A percentile compares a stretch with the other conserved stretches of the same genome.
Evolutionary conservation across 2,797 vertebrate genomes (phyloP).

Genomic region (Mus minutoides): DNA sequence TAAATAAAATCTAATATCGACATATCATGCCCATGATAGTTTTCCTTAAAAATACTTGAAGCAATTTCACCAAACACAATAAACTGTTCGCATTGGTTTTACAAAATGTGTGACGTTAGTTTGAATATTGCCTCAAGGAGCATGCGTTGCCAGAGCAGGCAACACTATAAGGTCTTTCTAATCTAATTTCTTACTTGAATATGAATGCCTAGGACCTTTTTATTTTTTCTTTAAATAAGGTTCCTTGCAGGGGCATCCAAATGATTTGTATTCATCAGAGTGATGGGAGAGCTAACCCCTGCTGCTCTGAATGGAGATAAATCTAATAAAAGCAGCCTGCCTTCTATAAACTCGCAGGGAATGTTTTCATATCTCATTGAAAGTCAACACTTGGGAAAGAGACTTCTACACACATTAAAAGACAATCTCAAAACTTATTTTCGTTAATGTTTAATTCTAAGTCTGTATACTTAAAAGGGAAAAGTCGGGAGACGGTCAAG

Average conservation of each 20-base stretch:
- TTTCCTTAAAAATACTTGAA: slow-evolving; percentile 14
- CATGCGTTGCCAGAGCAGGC: slow-evolving; percentile 1
- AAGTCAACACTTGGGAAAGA: slow-evolving; percentile 13
- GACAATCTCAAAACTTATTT: not conserved
- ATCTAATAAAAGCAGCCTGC: slow-evolving; percentile 60
- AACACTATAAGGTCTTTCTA: not conserved
- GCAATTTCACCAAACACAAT: not conserved
- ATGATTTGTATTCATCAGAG: slow-evolving; percentile 50
- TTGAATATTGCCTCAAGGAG: slow-evolving; percentile 20
- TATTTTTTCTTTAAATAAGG: not conserved
- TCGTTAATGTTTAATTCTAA: slow-evolving; percentile 1
- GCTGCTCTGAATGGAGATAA: not conserved
- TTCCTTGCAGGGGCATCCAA: slow-evolving; percentile 24
- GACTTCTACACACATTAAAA: slow-evolving; percentile 1
- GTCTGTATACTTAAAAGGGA: not conserved
- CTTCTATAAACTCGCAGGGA: slow-evolving; percentile 30
- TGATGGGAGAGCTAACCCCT: slow-evolving; percentile 36
- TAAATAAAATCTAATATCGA: not conserved
- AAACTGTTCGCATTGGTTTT: not conserved
- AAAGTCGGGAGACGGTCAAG: not conserved
- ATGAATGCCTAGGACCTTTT: slow-evolving; percentile 27
- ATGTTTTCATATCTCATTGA: not conserved
- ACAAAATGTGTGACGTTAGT: not conserved
- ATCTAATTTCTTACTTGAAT: slow-evolving; percentile 58
- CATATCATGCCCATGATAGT: not conserved